These are phyloP conservation scores for Morone saxatilis DNA, from an alignment of 2,113 vertebrate genomes.

Conservation along the genomic window DNA sequence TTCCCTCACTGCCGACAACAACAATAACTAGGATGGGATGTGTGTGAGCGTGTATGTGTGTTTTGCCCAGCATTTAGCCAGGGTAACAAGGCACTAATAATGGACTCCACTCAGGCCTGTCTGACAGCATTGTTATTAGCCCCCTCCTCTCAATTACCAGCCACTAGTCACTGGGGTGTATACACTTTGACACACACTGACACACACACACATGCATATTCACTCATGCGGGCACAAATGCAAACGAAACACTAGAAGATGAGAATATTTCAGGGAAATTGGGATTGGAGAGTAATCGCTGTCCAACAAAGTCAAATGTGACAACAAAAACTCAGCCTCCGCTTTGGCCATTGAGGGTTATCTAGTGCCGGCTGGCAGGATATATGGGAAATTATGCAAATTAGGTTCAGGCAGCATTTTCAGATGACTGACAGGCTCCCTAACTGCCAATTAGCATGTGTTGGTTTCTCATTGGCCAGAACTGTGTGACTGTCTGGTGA, in stretches of 20 bases:
- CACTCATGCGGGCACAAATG: slow-evolving; percentile 35
- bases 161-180: slow-evolving; percentile 42
- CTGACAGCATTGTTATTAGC: slow-evolving; percentile 72
- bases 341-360: slow-evolving; percentile 32
- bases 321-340: slow-evolving; percentile 35
- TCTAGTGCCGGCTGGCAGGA: slow-evolving; percentile 11
- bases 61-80: slow-evolving; percentile 37
- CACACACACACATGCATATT: slow-evolving; percentile 28
- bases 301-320: slow-evolving; percentile 59
- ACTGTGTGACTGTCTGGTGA: slow-evolving; percentile 58
- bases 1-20: background rate
- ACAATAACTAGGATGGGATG: background rate
- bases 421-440: slow-evolving; percentile 69
- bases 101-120: slow-evolving; percentile 60
- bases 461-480: slow-evolving; percentile 66
- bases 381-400: slow-evolving; percentile 74
- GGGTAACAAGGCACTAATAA: slow-evolving; percentile 61
- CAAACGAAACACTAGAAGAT: slow-evolving; percentile 43
- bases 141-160: slow-evolving; percentile 64
- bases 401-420: slow-evolving; percentile 51
- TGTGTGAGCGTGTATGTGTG: slow-evolving; percentile 1
- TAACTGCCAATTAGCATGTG: slow-evolving; percentile 74
- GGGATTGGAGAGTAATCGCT: slow-evolving; percentile 39
- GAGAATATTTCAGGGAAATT: slow-evolving; percentile 40
- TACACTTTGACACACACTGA: slow-evolving; percentile 19